Evolutionary conservation across 2,113 vertebrate genomes (phyloP).

Genomic region (Ailurus styani): DNA sequence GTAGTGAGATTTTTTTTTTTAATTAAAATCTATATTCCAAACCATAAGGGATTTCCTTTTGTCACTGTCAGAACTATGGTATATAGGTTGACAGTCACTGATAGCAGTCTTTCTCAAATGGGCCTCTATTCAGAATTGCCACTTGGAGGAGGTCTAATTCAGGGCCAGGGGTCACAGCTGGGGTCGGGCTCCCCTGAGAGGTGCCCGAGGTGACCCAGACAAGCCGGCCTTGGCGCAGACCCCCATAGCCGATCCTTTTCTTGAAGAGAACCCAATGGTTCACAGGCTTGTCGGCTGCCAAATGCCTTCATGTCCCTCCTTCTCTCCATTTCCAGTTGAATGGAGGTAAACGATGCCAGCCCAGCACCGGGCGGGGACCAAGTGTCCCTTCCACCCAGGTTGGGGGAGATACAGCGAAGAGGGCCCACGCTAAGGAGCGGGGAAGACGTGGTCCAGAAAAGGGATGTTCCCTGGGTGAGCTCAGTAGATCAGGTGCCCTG

Average conservation of each 20-base stretch:
- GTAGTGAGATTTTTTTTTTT: neutral
- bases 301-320: neutral
- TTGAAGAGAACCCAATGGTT: neutral
- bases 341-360: neutral
- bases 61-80: neutral
- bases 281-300: neutral
- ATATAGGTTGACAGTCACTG: accelerated
- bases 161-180: neutral
- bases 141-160: neutral
- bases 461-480: too few species aligned
- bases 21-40: neutral
- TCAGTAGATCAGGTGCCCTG: accelerated
- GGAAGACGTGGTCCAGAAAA: neutral
- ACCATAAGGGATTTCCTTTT: neutral
- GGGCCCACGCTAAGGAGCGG: neutral
- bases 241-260: neutral
- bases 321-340: neutral
- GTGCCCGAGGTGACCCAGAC: neutral
- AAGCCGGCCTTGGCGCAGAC: neutral
- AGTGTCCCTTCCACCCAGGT: neutral
- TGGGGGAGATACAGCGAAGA: neutral
- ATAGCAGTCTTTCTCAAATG: neutral
- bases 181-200: neutral
- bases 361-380: neutral
- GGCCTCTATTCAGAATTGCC: neutral